A percentile compares a stretch with the other conserved stretches of the same genome.
Conservation (phyloP, 2,113 vertebrate species). For the Microtus oregoni region DNA sequence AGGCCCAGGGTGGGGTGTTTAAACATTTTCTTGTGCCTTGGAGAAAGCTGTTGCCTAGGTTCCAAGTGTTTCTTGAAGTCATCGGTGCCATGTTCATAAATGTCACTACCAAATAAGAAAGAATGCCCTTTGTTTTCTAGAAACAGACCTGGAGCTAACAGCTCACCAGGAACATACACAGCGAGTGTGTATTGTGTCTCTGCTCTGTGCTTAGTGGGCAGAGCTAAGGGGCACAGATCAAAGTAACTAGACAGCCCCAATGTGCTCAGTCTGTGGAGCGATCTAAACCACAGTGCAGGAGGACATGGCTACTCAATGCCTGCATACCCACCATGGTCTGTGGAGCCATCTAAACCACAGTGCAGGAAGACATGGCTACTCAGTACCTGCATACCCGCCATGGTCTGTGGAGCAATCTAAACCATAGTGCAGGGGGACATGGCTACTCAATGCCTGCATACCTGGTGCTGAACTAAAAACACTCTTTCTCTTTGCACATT, state of each 20-base stretch:
- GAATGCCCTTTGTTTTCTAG: not conserved
- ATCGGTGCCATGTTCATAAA: not conserved
- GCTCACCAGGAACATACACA: not conserved
- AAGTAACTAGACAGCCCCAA: not conserved
- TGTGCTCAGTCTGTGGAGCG: not conserved
- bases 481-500: not conserved
- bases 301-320: not conserved
- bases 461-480: not conserved
- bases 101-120: not conserved
- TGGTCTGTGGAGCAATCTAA: not conserved
- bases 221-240: not conserved
- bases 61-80: not conserved
- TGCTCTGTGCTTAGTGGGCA: not conserved
- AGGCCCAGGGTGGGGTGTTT: too few relatives aligned
- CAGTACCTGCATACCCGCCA: not conserved
- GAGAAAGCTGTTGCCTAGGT: not conserved
- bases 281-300: not conserved
- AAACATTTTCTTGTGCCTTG: not conserved
- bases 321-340: not conserved
- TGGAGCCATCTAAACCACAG: not conserved
- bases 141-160: not conserved
- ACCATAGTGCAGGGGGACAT: not conserved
- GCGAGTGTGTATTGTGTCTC: not conserved
- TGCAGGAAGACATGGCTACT: not conserved
- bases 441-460: not conserved